phyloP scores from a whole-genome alignment of 2,797 vertebrate species.

The Erithacus rubecula region DNA sequence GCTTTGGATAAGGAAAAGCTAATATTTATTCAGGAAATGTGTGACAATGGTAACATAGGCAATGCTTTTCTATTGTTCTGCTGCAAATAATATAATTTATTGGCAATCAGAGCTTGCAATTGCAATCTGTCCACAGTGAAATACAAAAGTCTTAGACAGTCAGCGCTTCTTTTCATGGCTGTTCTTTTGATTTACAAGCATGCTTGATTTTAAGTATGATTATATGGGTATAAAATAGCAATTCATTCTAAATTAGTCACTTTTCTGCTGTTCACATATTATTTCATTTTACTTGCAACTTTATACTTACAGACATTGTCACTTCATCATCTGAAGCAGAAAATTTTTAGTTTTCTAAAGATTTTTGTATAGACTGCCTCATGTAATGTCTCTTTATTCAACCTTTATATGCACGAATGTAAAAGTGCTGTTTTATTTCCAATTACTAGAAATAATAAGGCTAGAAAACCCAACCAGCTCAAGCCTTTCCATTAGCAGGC shows the following conservation, averaged over 20 bases:
- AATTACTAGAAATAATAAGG: background rate
- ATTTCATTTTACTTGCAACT: background rate
- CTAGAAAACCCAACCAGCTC: background rate
- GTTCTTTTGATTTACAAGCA: background rate
- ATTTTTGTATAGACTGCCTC: background rate
- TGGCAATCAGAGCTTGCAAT: background rate
- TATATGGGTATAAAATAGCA: background rate
- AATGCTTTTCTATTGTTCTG: background rate
- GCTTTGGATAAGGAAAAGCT: background rate
- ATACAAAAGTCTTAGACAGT: background rate
- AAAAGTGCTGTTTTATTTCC: background rate
- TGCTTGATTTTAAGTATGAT: background rate
- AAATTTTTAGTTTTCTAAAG: background rate
- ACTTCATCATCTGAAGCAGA: background rate
- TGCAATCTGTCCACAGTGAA: background rate
- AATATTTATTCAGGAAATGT: background rate
- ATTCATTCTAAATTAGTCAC: background rate
- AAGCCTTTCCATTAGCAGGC: background rate
- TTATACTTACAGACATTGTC: background rate
- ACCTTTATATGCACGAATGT: background rate
- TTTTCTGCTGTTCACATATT: background rate
- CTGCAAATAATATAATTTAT: background rate
- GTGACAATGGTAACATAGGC: background rate
- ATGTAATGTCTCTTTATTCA: background rate
- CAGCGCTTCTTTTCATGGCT: background rate